phyloP scores from a whole-genome alignment of 2,888 invertebrate species.

The Parapristionchus giblindavisi region DNA sequence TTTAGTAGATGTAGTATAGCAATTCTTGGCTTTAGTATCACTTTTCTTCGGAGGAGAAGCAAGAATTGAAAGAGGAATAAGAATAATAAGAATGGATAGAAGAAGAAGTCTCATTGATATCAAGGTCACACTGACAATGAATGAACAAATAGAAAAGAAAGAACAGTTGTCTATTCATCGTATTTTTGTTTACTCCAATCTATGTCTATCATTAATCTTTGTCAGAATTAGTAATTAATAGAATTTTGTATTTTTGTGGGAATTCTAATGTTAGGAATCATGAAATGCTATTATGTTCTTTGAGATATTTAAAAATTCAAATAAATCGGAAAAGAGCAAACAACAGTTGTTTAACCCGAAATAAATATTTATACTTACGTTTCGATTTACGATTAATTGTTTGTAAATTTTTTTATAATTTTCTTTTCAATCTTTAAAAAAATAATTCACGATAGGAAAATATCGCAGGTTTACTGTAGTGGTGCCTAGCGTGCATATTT shows the following conservation, averaged over 20 bases:
- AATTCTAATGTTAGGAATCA: too few relatives aligned
- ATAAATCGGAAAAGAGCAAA: too few relatives aligned
- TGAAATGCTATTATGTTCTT: too few relatives aligned
- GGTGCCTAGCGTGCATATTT: background rate
- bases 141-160: too few relatives aligned
- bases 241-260: too few relatives aligned
- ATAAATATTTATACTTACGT: background rate
- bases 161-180: too few relatives aligned
- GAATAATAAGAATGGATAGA: conserved; percentile 4
- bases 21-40: conserved; percentile 10
- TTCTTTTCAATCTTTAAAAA: background rate
- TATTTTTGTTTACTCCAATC: too few relatives aligned
- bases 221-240: too few relatives aligned
- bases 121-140: conserved; percentile 5
- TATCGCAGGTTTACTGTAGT: background rate
- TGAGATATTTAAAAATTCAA: too few relatives aligned
- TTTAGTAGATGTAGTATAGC: conserved; percentile 15
- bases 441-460: background rate
- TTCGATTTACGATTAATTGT: background rate
- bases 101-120: background rate
- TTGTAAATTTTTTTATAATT: background rate
- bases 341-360: too few relatives aligned
- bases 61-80: conserved; percentile 13
- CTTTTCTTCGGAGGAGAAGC: conserved; percentile 1
- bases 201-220: too few relatives aligned